These are phyloP conservation scores for Macrochelys suwanniensis DNA, from an alignment of 2,797 vertebrate genomes.

Conservation along the genomic window DNA sequence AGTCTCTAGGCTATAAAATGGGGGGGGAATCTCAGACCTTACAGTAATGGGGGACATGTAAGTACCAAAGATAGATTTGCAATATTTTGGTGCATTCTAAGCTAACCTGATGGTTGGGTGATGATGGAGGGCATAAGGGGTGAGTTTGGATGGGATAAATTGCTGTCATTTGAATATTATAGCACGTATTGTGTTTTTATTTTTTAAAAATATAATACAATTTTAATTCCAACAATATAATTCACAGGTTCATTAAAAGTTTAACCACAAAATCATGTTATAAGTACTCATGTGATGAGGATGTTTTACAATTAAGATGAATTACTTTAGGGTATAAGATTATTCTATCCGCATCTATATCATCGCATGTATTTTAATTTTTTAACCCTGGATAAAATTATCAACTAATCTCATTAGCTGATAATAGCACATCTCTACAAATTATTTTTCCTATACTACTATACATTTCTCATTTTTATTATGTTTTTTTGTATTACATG, in stretches of 20 bases:
- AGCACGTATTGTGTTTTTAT: background rate
- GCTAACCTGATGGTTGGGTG: background rate
- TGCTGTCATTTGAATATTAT: background rate
- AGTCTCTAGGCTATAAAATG: conserved; percentile 57
- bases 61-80: background rate
- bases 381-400: background rate
- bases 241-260: background rate
- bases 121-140: background rate
- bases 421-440: background rate
- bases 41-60: background rate
- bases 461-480: background rate
- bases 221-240: background rate
- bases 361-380: background rate
- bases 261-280: background rate
- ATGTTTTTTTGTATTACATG: background rate
- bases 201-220: background rate
- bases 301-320: background rate
- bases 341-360: background rate
- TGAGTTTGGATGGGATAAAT: background rate
- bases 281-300: background rate
- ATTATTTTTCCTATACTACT: background rate
- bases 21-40: background rate
- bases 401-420: background rate
- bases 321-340: background rate
- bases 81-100: background rate